Evolutionary conservation across 2,113 vertebrate species (phyloP).

Genomic region (Rhinopomastus cyanomelas): DNA sequence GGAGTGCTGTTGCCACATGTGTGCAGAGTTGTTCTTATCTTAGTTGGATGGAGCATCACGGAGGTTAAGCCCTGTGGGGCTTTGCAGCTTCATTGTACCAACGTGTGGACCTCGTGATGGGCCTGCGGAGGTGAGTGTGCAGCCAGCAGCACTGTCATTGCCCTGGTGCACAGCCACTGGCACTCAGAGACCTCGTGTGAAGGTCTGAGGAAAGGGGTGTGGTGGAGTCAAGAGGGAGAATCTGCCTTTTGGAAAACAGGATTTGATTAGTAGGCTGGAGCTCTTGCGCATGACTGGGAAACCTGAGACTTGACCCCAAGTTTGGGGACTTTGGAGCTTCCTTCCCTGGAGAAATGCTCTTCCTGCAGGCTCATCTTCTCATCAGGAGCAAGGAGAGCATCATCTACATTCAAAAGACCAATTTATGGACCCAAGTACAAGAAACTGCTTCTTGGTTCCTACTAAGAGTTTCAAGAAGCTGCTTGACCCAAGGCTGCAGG

Average conservation of each 20-base stretch:
- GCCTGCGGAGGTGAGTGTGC: not conserved
- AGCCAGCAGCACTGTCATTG: not conserved
- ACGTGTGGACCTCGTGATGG: not conserved
- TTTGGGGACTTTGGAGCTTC: conserved; percentile 3
- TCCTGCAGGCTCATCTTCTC: not conserved
- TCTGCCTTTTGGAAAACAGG: not conserved
- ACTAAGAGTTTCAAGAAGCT: not conserved
- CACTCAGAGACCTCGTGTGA: not conserved
- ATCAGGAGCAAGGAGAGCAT: not conserved
- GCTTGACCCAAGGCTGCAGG: not conserved
- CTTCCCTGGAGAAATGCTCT: not conserved
- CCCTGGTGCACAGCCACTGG: not conserved
- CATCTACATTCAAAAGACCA: not conserved
- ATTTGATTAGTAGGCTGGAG: not conserved
- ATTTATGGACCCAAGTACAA: not conserved
- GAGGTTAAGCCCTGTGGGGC: not conserved
- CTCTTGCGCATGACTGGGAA: not conserved
- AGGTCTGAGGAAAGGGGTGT: not conserved
- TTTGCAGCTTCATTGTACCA: not conserved
- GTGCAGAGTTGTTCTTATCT: not conserved
- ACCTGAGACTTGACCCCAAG: not conserved
- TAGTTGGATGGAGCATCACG: rapidly evolving
- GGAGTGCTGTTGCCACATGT: not conserved
- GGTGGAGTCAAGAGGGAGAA: not conserved
- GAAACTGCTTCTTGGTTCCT: not conserved